Evolutionary conservation across 2,113 vertebrate genomes (phyloP).

Genomic region (Tor tambroides): DNA sequence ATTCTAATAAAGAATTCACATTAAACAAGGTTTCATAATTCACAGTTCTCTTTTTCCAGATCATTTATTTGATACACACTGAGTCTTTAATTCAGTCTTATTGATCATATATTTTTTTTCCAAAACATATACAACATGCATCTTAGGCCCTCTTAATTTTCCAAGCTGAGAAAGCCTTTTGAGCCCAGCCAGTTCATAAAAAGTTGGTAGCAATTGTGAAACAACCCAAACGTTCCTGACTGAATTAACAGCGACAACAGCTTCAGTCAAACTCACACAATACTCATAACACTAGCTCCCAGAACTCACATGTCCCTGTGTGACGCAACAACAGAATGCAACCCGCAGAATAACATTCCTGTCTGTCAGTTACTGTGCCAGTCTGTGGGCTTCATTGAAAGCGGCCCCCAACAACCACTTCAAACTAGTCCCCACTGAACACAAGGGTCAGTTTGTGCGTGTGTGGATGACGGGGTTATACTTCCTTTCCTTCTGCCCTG

Average conservation of each 20-base stretch:
- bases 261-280: slow-evolving; percentile 7
- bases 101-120: not conserved
- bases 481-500: slow-evolving; percentile 31
- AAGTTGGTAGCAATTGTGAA: slow-evolving; percentile 6
- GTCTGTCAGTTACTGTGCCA: slow-evolving; percentile 12
- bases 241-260: not conserved
- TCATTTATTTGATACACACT: not conserved
- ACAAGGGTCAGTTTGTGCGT: not conserved
- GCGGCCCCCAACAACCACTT: not conserved
- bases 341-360: slow-evolving; percentile 21
- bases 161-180: not conserved
- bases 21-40: not conserved
- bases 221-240: slow-evolving; percentile 13
- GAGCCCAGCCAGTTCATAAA: not conserved
- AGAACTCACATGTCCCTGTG: not conserved
- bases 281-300: slow-evolving; percentile 15
- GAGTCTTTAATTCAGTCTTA: not conserved
- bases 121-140: slow-evolving; percentile 6
- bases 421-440: not conserved
- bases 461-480: not conserved
- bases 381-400: slow-evolving; percentile 21
- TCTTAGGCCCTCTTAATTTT: slow-evolving; percentile 25
- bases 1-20: too few species aligned
- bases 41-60: not conserved
- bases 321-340: slow-evolving; percentile 19